Evolutionary conservation across 2,797 vertebrate species (phyloP), one percentile per base, ranked within the genome.

Genomic region (Phoxinus dragarum): DNA sequence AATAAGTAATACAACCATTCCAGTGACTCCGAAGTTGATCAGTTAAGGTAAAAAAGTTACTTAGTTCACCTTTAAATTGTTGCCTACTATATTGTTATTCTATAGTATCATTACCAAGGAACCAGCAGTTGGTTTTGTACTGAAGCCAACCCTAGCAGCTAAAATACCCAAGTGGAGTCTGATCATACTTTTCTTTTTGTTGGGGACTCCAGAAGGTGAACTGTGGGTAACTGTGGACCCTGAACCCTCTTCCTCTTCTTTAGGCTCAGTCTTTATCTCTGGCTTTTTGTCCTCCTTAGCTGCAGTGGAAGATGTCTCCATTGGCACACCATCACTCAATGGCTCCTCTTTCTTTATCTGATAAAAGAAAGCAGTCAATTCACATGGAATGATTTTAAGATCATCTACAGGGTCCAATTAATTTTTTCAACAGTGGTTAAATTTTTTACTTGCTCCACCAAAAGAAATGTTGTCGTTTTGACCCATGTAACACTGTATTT

Each of bases 111-210:
- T 3, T 12, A 52, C 17, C 72, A 52, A 34, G 17, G 8, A 23
- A 75, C 19, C 47, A 75, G 1, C 10, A 34, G 31, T 36, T 54
- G 19, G 47, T 23, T 75, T 75, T 6, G 31, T 14, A 56, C 19
- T 4, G 19, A 36, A 36, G 49, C 21, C 14, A 47, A 73, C 44
- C 27, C 27, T 34, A 52, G 17, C 6, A 67, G 9, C 19, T 56
- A 82, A 59, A 72, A 59, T 34, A 27, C 1, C 16, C 23, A 67
- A 1, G 5, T 31, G 52, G 11, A 31, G 34, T 52, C 19, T 42
- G 0, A 72, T 72, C 97, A 94, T 94, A 99, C 98, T 97, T 92
- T 99, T 99, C 92, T 97, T 98, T 93, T 98, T 99, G 21, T 93
- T 96, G 91, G 97, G 95, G 23, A 96, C 94, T 52, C 95, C 93